Evolutionary conservation across 2,113 vertebrate species (phyloP).

Genomic region (Calonectris borealis): DNA sequence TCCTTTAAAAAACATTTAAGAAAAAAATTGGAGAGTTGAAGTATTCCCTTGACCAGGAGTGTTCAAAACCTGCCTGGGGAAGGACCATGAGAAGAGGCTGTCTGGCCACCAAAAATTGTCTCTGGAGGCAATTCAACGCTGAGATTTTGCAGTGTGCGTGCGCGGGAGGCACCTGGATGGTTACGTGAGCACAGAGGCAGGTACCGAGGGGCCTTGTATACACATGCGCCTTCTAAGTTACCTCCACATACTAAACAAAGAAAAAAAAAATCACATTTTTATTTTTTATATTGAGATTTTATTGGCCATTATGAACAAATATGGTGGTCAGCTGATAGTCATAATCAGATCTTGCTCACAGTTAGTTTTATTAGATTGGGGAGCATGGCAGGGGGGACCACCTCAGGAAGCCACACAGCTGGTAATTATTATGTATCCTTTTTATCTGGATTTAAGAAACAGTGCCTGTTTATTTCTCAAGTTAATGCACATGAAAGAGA

Average conservation of each 20-base stretch:
- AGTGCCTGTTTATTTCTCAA: background rate
- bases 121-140: background rate
- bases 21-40: background rate
- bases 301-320: background rate
- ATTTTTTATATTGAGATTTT: background rate
- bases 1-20: background rate
- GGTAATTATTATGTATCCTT: background rate
- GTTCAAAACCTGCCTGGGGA: background rate
- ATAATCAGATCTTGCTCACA: background rate
- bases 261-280: background rate
- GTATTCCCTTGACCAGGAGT: background rate
- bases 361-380: background rate
- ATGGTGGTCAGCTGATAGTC: background rate
- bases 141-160: background rate
- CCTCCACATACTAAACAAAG: background rate
- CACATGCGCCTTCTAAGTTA: background rate
- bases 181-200: background rate
- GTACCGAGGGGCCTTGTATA: background rate
- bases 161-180: accelerated
- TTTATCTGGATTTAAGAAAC: background rate
- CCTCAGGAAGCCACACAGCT: background rate
- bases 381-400: background rate
- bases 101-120: background rate
- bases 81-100: background rate
- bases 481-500: background rate